These are phyloP conservation scores for Stenurella melanura DNA, from an alignment of 2,888 invertebrate species.

Conservation along the genomic window DNA sequence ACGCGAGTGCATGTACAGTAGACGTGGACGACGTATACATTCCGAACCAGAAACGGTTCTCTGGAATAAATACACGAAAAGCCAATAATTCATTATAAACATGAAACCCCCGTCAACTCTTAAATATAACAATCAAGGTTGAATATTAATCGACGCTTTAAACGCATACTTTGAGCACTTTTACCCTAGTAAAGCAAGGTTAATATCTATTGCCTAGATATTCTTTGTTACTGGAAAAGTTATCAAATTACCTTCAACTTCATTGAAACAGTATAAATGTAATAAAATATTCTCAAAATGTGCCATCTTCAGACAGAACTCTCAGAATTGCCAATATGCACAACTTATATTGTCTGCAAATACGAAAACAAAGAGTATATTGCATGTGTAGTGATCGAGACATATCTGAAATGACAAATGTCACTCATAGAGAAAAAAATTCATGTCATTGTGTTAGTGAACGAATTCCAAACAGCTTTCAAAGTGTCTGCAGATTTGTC, in stretches of 20 bases:
- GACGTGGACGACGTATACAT: constrained; percentile 48
- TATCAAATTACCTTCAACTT: neutral
- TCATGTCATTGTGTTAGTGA: too few species aligned
- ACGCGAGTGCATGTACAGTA: constrained; percentile 68
- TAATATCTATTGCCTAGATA: neutral
- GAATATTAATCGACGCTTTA: constrained; percentile 54
- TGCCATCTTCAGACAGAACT: too few species aligned
- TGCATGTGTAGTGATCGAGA: too few species aligned
- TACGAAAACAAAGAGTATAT: too few species aligned
- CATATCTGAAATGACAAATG: too few species aligned
- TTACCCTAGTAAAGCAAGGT: constrained; percentile 10
- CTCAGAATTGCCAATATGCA: too few species aligned
- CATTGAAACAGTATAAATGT: too few species aligned
- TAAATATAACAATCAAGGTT: constrained; percentile 57
- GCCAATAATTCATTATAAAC: constrained; percentile 64
- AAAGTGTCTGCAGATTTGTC: too few species aligned
- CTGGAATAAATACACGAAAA: constrained; percentile 62
- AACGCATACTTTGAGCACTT: constrained; percentile 26
- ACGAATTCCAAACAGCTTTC: too few species aligned
- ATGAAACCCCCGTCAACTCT: constrained; percentile 58
- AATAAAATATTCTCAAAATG: too few species aligned
- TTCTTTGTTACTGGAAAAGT: neutral
- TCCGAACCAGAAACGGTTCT: constrained; percentile 57
- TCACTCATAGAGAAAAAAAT: too few species aligned
- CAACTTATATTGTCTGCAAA: too few species aligned